Percentiles rank a stretch among this genome's conserved stretches.
phyloP scores from a whole-genome alignment of 1,140 invertebrate genomes.

The Glossosoma conforme region DNA sequence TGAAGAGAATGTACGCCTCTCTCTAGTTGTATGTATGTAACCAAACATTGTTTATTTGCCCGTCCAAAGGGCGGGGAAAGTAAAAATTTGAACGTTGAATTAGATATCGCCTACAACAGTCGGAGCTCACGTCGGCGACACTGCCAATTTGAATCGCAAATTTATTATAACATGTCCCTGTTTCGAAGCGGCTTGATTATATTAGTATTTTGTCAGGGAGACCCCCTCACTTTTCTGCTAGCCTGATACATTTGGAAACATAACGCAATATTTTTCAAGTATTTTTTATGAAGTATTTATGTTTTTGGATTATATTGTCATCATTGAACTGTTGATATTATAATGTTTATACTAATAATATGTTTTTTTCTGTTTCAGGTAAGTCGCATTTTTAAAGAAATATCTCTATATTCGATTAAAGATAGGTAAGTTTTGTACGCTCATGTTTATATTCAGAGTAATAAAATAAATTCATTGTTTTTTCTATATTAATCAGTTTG shows the following conservation, averaged over 20 bases:
- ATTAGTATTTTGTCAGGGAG: too few species aligned
- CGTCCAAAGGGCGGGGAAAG: constrained; percentile 5
- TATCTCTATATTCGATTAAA: too few species aligned
- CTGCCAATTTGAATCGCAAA: constrained; percentile 30
- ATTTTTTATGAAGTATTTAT: background rate
- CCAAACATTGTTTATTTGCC: constrained; percentile 4
- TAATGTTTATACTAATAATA: background rate
- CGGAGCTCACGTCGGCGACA: constrained; percentile 14
- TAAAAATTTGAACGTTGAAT: constrained; percentile 15
- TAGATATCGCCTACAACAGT: constrained; percentile 17
- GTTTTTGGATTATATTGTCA: background rate
- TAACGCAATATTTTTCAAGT: too few species aligned
- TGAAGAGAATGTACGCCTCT: too few species aligned
- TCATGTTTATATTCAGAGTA: too few species aligned
- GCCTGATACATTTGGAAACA: too few species aligned
- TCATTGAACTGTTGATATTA: background rate
- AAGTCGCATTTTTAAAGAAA: constrained; percentile 3
- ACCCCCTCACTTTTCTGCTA: too few species aligned
- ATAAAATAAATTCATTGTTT: background rate
- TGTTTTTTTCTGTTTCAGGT: constrained; percentile 11
- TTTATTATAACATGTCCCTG: constrained; percentile 20
- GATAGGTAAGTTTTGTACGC: too few species aligned
- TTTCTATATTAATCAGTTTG: too few species aligned
- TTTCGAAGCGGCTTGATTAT: too few species aligned
- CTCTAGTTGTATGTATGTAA: constrained; percentile 4